Evolutionary conservation across 2,888 invertebrate species (phyloP).

Genomic region (Amiota communis): DNA sequence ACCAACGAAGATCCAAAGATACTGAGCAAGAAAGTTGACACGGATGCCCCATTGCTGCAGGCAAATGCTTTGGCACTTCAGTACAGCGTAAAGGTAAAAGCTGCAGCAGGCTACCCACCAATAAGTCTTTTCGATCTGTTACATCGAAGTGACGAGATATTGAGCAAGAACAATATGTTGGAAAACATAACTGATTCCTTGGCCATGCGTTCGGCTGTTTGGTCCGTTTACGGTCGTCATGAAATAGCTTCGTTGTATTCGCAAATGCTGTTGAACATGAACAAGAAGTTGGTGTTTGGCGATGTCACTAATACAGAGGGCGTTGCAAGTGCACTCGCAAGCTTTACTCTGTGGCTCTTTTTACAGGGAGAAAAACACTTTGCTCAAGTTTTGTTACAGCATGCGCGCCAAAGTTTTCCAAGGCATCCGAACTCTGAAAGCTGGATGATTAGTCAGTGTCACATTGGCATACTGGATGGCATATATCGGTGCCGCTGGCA

Average conservation of each 20-base stretch:
- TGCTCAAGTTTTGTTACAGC: conserved; percentile 76
- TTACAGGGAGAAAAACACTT: conserved; percentile 76
- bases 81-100: conserved; percentile 85
- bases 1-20: conserved; percentile 68
- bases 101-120: conserved; percentile 73
- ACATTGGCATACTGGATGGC: conserved; percentile 75
- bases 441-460: conserved; percentile 81
- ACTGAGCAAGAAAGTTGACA: conserved; percentile 41
- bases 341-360: conserved; percentile 76
- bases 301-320: conserved; percentile 79
- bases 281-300: conserved; percentile 76
- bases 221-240: conserved; percentile 91
- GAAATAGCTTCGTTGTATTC: conserved; percentile 87
- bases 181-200: conserved; percentile 87
- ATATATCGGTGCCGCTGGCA: conserved; percentile 78
- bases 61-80: conserved; percentile 83
- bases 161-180: conserved; percentile 87
- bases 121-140: conserved; percentile 79
- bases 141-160: conserved; percentile 88
- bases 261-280: conserved; percentile 84
- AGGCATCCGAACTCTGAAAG: conserved; percentile 77
- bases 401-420: conserved; percentile 79
- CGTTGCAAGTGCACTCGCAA: conserved; percentile 81
- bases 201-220: conserved; percentile 87
- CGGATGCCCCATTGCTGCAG: conserved; percentile 80